Percentiles rank a stretch among this genome's conserved stretches.
phyloP scores from a whole-genome alignment of 2,888 invertebrate genomes.

The Eupithecia subfuscata region DNA sequence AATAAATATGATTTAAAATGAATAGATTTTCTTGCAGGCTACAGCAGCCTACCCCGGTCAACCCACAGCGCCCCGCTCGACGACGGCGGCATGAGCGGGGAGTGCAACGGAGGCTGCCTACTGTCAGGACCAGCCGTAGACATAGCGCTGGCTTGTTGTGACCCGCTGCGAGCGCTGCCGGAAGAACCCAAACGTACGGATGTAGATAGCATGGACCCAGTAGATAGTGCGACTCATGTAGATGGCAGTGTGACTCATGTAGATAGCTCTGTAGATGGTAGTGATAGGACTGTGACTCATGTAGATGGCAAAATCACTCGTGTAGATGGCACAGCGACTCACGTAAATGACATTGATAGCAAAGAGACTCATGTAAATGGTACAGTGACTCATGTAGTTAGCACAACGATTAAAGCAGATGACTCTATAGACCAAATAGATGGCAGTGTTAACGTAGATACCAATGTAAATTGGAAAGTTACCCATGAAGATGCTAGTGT shows the following conservation, averaged over 20 bases:
- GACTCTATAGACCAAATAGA: not conserved
- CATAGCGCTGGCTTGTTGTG: conserved; percentile 84
- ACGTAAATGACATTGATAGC: not conserved
- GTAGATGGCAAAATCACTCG: not conserved
- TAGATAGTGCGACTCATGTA: not conserved
- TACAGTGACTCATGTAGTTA: not conserved
- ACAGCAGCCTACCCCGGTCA: conserved; percentile 93
- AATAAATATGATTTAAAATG: no score
- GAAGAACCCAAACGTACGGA: conserved; percentile 76
- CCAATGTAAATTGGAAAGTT: not conserved
- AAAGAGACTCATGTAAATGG: not conserved
- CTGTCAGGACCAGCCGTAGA: conserved; percentile 82
- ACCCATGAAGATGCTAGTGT: not conserved
- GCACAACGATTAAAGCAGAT: not conserved
- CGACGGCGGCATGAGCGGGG: conserved; percentile 64
- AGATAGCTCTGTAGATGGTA: not conserved
- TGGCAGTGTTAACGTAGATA: not conserved
- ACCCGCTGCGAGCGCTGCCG: conserved; percentile 87
- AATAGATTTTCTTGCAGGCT: conserved; percentile 83
- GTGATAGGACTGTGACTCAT: not conserved
- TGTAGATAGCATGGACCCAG: not conserved
- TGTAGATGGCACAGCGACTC: not conserved
- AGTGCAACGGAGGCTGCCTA: conserved; percentile 80
- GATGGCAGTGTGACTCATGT: not conserved
- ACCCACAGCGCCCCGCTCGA: conserved; percentile 90